A percentile compares a stretch with the other conserved stretches of the same genome.
Conservation (phyloP, 2,113 vertebrate genomes). For the Natator depressus region DNA sequence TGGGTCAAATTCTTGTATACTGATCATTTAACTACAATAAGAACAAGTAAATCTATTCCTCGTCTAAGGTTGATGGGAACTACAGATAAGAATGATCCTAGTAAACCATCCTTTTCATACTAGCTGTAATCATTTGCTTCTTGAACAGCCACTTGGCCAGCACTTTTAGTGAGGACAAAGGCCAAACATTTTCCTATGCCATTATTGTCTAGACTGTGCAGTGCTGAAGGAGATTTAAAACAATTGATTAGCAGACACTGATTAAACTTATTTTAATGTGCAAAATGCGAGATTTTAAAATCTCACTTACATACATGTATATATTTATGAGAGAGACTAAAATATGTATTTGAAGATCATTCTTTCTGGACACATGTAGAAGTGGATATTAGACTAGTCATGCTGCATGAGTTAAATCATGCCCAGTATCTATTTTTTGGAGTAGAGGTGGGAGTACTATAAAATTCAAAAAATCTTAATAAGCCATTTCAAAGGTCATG, state of each 20-base stretch:
- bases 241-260: neutral
- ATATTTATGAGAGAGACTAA: accelerated
- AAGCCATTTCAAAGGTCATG: constrained; percentile 38
- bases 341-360: neutral
- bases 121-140: accelerated
- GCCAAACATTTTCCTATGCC: neutral
- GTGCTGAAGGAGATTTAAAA: accelerated
- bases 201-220: neutral
- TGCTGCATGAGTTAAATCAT: neutral
- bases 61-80: accelerated
- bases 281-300: accelerated
- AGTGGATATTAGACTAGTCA: neutral
- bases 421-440: neutral
- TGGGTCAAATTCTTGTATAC: accelerated
- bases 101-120: neutral
- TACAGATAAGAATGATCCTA: neutral
- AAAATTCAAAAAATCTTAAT: neutral
- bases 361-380: accelerated
- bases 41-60: accelerated
- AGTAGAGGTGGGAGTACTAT: neutral
- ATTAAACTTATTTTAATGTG: neutral
- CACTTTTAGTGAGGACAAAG: neutral
- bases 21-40: accelerated
- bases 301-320: neutral
- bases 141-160: neutral